Evolutionary conservation across 2,888 invertebrate genomes (phyloP), one percentile per base, ranked within the genome.

Genomic region (Eucera pruinosa): DNA sequence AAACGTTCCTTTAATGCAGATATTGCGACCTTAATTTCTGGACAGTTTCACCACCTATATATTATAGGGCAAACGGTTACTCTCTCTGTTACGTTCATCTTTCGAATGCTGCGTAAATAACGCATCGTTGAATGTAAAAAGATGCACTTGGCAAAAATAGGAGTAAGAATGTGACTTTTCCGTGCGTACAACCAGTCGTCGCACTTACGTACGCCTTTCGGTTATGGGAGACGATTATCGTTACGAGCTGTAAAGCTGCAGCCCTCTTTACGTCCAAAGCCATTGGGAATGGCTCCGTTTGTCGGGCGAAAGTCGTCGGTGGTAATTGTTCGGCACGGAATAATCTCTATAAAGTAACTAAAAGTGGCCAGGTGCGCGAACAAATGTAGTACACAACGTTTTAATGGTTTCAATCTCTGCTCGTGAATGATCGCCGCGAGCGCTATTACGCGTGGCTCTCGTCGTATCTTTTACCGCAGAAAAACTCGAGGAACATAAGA

Each of bases 191-290:
- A 9, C 36, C 9, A 11, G 9, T 36, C 36, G 45, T 45, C 20
- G 9, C 18, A 20, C 30, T 30, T 60, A 45, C n/a, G n/a, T n/a
- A n/a, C n/a, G 45, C 45, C 60, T 30, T 45, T 45, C 20, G 30
- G 30, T 60, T 60, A 60, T 60, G 60, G 30, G 4, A 30, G 45
- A 30, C 60, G 60, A 60, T 60, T 60, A 45, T 30, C 45, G 45
- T 45, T 30, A 60, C 43, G 60, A 60, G 60, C 30, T 60, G 60
- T 60, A 45, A 60, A 60, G 60, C 60, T 27, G 25, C 27, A 27
- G 58, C 6, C 43, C 43, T 18, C 27, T 33, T 20, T 30, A 45
- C 7, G 60, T 30, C n/a, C 13, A 30, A 60, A 60, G 45, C 60
- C 30, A 43, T 11, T 18, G 58, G 43, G 30, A 45, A 60, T 18